These are phyloP conservation scores for Electrophaes corylata DNA, from an alignment of 2,888 invertebrate species.

Conservation along the genomic window DNA sequence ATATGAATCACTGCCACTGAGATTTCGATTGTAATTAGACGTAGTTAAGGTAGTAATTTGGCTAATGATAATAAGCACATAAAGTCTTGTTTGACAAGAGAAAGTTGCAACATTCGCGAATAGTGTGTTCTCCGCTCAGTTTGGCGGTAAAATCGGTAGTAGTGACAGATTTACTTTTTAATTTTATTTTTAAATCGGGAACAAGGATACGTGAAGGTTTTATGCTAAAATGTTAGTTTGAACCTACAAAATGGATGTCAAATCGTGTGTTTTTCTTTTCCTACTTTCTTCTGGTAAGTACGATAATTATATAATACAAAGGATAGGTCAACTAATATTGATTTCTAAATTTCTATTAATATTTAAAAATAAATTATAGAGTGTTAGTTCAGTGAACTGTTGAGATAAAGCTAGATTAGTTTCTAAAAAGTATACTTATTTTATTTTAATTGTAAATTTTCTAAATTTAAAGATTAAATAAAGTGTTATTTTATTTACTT, in stretches of 20 bases:
- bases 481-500: too few species aligned
- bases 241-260: constrained; percentile 45
- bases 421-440: too few species aligned
- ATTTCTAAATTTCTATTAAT: constrained; percentile 5
- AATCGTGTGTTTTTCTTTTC: constrained; percentile 41
- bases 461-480: too few species aligned
- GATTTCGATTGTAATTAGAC: constrained; percentile 37
- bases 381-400: not conserved
- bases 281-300: constrained; percentile 61
- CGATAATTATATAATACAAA: not conserved
- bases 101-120: constrained; percentile 48
- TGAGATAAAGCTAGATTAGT: not conserved
- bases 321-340: not conserved
- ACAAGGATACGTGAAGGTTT: constrained; percentile 40
- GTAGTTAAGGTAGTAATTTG: constrained; percentile 41
- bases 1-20: constrained; percentile 39
- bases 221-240: constrained; percentile 11
- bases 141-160: constrained; percentile 68
- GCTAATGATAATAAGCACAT: constrained; percentile 40
- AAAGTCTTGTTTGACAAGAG: constrained; percentile 43
- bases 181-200: constrained; percentile 34
- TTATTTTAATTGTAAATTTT: too few species aligned
- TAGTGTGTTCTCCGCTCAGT: constrained; percentile 61
- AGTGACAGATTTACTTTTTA: constrained; percentile 52
- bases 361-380: not conserved